Percentiles rank a stretch among this genome's conserved stretches.
These are phyloP conservation scores for Operophtera brumata DNA, from an alignment of 2,888 invertebrate genomes.

Conservation along the genomic window DNA sequence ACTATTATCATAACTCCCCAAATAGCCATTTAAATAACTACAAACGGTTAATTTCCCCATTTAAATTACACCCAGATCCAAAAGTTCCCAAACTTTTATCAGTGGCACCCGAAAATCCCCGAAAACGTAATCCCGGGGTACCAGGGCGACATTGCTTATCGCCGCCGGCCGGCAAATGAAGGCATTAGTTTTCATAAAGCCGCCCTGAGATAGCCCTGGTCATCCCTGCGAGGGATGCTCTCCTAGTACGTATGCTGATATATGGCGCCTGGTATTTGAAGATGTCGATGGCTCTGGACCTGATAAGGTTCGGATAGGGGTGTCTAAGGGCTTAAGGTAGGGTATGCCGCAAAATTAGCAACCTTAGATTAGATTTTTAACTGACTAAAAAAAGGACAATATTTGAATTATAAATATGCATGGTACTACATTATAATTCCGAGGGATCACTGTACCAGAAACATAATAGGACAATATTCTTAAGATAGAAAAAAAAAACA, in stretches of 20 bases:
- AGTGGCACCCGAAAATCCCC: constrained; percentile 53
- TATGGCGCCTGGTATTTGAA: constrained; percentile 56
- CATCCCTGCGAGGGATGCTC: constrained; percentile 52
- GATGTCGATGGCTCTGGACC: constrained; percentile 33
- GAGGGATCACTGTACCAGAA: no score
- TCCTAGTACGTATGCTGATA: constrained; percentile 55
- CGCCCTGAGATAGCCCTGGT: constrained; percentile 66
- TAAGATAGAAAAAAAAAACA: no score
- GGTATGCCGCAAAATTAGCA: no score
- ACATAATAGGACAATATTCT: no score
- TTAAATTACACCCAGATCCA: constrained; percentile 62
- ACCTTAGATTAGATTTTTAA: no score
- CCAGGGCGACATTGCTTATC: constrained; percentile 77
- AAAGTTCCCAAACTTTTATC: constrained; percentile 68
- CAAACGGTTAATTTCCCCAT: constrained; percentile 47
- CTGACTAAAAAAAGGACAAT: no score
- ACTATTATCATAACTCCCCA: constrained; percentile 6
- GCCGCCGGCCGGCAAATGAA: constrained; percentile 72
- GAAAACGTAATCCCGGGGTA: constrained; percentile 70
- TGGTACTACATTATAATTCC: no score
- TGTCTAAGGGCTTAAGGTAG: neutral
- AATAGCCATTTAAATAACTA: constrained; percentile 18
- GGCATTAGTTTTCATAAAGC: constrained; percentile 80
- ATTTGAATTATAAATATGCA: no score
- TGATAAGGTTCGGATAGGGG: constrained; percentile 8